Evolutionary conservation across 2,888 invertebrate genomes (phyloP).

Genomic region (Incurvaria masculella): DNA sequence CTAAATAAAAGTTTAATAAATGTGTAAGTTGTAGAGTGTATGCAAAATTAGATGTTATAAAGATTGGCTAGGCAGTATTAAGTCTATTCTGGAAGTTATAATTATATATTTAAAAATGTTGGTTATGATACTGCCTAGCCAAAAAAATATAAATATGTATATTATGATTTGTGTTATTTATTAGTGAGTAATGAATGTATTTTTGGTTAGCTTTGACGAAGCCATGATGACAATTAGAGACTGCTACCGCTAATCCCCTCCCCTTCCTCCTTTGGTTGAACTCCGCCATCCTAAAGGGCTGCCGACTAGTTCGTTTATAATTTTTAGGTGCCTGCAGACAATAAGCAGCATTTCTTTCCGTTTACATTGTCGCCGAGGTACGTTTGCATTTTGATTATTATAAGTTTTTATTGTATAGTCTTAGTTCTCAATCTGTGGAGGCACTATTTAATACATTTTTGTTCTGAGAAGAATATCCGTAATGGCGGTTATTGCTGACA

Average conservation of each 20-base stretch:
- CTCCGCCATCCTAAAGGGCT: slow-evolving; percentile 24
- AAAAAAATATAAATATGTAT: no score
- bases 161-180: no score
- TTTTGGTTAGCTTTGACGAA: slow-evolving; percentile 54
- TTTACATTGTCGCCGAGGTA: slow-evolving; percentile 58
- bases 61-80: slow-evolving; percentile 48
- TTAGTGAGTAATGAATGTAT: slow-evolving; percentile 45
- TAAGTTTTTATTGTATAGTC: slow-evolving; percentile 41
- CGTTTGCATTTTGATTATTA: slow-evolving; percentile 18
- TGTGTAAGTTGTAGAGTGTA: slow-evolving; percentile 46
- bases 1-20: slow-evolving; percentile 25
- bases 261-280: slow-evolving; percentile 41
- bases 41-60: slow-evolving; percentile 48
- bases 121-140: neutral
- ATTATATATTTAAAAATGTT: no score
- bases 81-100: slow-evolving; percentile 13
- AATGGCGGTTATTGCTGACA: no score
- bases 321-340: slow-evolving; percentile 56
- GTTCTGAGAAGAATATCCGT: no score
- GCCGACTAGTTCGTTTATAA: slow-evolving; percentile 48
- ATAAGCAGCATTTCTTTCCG: slow-evolving; percentile 52
- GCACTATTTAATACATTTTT: no score
- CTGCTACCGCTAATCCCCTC: slow-evolving; percentile 48
- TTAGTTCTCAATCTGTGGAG: slow-evolving; percentile 25
- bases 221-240: slow-evolving; percentile 54